Conservation (phyloP, 2,113 vertebrate species). For the Hyperopisus bebe region DNA sequence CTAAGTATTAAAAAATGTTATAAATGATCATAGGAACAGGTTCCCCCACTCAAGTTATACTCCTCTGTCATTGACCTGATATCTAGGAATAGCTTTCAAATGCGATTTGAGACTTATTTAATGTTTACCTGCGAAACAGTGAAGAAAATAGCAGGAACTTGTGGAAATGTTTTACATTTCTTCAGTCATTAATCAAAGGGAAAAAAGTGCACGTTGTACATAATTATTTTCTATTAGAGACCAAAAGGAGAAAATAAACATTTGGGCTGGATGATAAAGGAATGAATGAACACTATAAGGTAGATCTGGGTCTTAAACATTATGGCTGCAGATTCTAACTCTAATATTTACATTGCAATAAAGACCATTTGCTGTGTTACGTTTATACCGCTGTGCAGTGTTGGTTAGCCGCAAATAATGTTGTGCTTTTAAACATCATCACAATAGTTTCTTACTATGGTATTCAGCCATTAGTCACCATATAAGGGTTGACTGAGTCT, state of each 20-base stretch:
- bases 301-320: neutral
- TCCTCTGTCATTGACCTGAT: neutral
- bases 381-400: neutral
- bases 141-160: neutral
- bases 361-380: neutral
- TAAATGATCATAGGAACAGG: neutral
- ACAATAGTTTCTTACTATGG: neutral
- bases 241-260: neutral
- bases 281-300: neutral
- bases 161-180: neutral
- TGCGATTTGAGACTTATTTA: neutral
- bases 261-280: neutral
- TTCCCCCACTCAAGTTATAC: too few relatives aligned
- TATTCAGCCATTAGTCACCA: neutral
- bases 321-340: neutral
- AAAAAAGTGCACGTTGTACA: neutral
- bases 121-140: neutral
- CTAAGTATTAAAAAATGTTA: neutral
- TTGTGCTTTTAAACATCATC: neutral
- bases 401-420: neutral
- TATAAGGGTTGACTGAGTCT: neutral
- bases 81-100: neutral
- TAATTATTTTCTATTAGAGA: neutral
- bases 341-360: neutral
- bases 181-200: neutral